Conservation (phyloP, 2,888 invertebrate genomes). For the Acanthosepion lycidas region DNA sequence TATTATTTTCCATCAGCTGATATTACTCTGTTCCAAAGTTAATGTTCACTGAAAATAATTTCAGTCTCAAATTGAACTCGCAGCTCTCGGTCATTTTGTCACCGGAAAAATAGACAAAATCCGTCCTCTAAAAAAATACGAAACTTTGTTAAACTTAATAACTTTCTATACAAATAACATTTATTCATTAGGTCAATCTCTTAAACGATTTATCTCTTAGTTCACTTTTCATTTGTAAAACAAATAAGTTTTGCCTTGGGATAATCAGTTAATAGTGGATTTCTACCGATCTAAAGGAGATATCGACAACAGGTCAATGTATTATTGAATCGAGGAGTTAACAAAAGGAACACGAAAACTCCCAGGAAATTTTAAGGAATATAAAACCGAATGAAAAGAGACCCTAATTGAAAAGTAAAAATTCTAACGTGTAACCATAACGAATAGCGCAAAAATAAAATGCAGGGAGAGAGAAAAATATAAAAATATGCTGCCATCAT, state of each 20-base stretch:
- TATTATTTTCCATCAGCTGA: too few species aligned
- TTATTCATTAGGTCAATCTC: background rate
- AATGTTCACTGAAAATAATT: too few species aligned
- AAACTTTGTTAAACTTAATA: background rate
- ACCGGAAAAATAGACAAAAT: background rate
- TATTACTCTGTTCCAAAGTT: too few species aligned
- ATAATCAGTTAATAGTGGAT: background rate
- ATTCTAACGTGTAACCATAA: background rate
- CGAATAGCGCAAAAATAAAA: too few species aligned
- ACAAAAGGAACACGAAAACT: background rate
- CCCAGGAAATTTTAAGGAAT: background rate
- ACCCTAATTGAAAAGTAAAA: background rate
- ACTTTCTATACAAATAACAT: background rate
- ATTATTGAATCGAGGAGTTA: background rate
- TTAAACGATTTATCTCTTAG: background rate
- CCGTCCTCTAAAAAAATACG: background rate
- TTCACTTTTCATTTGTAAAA: background rate
- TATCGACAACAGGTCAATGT: background rate
- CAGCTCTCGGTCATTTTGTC: background rate
- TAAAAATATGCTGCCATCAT: background rate
- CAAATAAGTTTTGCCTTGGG: background rate
- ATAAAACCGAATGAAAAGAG: background rate
- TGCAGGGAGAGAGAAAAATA: background rate
- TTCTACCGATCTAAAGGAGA: background rate
- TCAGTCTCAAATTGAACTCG: background rate